phyloP scores from a whole-genome alignment of 1,140 invertebrate genomes.

The Platyura marginata region DNA sequence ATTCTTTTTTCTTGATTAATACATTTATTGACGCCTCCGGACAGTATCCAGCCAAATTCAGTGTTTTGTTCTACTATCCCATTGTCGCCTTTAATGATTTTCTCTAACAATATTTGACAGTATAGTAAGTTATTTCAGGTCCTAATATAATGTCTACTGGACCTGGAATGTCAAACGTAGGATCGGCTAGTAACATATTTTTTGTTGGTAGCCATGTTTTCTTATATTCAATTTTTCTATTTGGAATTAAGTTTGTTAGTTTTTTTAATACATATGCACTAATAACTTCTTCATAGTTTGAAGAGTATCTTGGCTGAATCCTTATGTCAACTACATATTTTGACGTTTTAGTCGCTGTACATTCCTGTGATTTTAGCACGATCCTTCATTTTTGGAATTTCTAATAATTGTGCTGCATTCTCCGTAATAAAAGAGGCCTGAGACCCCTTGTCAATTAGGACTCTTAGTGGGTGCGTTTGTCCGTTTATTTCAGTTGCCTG shows the following conservation, averaged over 20 bases:
- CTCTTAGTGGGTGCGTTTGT: neutral
- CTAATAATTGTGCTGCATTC: neutral
- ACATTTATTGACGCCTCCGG: neutral
- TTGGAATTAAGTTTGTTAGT: neutral
- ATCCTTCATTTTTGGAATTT: neutral
- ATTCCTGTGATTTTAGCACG: neutral
- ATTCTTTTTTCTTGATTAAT: neutral
- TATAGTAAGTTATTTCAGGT: neutral
- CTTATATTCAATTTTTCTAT: neutral
- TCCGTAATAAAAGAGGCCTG: neutral
- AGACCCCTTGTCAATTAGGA: neutral
- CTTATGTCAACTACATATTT: neutral
- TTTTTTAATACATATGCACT: neutral
- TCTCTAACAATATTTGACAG: neutral
- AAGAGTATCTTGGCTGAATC: neutral
- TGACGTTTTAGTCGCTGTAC: neutral
- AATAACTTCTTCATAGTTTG: neutral
- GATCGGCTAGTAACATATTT: neutral
- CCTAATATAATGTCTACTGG: neutral
- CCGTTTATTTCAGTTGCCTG: neutral
- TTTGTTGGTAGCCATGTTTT: neutral
- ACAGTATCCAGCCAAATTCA: neutral
- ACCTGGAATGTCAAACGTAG: neutral
- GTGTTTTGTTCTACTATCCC: neutral
- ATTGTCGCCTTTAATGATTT: neutral